phyloP scores from a whole-genome alignment of 2,888 invertebrate genomes.

The Furcula furcula region DNA sequence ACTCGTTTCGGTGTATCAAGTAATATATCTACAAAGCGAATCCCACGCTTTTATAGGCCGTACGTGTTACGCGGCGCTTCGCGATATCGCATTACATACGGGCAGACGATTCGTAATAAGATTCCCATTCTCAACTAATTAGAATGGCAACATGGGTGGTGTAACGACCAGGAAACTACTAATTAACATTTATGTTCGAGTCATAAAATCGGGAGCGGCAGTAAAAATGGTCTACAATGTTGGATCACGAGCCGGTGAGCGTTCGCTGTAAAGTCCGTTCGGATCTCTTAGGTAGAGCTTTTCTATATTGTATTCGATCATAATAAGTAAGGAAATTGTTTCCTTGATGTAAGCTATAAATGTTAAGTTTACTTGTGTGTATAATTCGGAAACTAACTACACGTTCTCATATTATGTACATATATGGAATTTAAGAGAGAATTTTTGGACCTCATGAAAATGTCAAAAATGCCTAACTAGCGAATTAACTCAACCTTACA shows the following conservation, averaged over 20 bases:
- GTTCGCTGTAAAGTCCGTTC: background rate
- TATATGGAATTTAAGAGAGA: too few relatives aligned
- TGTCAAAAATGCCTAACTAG: too few relatives aligned
- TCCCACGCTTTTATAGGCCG: conserved; percentile 29
- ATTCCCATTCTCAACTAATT: conserved; percentile 20
- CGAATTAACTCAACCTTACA: too few relatives aligned
- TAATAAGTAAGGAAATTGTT: too few relatives aligned
- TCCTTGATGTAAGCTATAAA: too few relatives aligned
- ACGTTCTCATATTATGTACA: too few relatives aligned
- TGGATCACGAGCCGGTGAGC: background rate
- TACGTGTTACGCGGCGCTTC: conserved; percentile 24
- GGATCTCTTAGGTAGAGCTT: too few relatives aligned
- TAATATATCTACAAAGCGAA: conserved; percentile 24
- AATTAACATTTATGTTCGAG: conserved; percentile 14
- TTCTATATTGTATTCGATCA: too few relatives aligned
- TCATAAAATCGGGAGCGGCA: conserved; percentile 2
- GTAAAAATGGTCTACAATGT: conserved; percentile 1
- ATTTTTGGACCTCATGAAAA: too few relatives aligned
- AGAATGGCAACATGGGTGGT: conserved; percentile 18
- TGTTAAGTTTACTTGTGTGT: too few relatives aligned
- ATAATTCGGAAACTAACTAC: too few relatives aligned
- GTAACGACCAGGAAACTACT: conserved; percentile 17
- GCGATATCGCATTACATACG: conserved; percentile 24
- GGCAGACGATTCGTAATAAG: conserved; percentile 5
- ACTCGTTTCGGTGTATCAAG: too few relatives aligned